Evolutionary conservation across 2,797 vertebrate species (phyloP), one percentile per base, ranked within the genome.

Genomic region (Ctenochaetus hawaiiensis): DNA sequence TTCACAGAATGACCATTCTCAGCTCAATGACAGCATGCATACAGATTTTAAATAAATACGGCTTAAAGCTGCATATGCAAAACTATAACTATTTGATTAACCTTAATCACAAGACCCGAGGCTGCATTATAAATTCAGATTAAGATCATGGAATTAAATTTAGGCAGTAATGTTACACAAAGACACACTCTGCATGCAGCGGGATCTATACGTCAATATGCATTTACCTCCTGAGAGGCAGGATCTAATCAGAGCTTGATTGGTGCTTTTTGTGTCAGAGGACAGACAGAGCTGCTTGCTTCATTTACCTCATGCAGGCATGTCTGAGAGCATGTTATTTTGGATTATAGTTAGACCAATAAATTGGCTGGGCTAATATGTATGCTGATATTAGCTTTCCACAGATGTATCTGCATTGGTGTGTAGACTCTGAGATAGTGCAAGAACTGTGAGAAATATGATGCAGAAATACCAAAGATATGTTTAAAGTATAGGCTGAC

Each of bases 161-260:
- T 26, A 17, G 16, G 16, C 65, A 26, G 62, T 39, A 22, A 20
- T 54, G 17, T 49, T 17, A n/a, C 53, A 65, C 41, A 2, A 30
- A 43, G 34, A n/a, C 23, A 7, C 67, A 22, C 9, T 6, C 45
- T 44, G 4, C 52, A 26, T 23, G 52, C 48, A 34, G 52, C 39
- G n/a, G 16, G 30, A 53, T 56, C 75, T 53, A 58, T 57, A 23
- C 20, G 20, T 67, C 47, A 39, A 23, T 18, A 20, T 56, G 64
- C 23, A 8, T 73, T 67, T 78, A 63, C 54, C 54, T 54, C 57
- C 39, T 0, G 4, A 53, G 71, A 71, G 68, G 69, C 59, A 58
- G 43, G 34, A 66, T 64, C 64, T 71, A 76, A 72, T 87, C 72
- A 79, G 68, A 74, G 65, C 67, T 67, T 74, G 63, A 78, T 84